Percentiles rank a stretch among this genome's conserved stretches.
These are phyloP conservation scores for Drosophila simulans DNA, from an alignment of 1,140 invertebrate genomes.

Conservation along the genomic window DNA sequence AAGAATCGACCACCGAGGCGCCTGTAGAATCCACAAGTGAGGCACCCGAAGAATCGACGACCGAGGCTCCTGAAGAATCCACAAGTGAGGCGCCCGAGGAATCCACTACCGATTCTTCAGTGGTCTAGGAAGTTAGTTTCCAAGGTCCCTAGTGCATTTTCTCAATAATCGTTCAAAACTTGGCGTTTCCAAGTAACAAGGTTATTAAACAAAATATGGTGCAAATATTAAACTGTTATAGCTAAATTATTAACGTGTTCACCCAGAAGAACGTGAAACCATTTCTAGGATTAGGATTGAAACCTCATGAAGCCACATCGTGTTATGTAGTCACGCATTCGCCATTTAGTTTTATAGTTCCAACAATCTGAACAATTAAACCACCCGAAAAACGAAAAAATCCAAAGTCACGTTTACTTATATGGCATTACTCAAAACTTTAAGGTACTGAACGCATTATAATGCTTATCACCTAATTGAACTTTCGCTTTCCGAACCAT, in stretches of 20 bases:
- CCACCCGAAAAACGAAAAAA: not conserved
- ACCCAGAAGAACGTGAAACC: not conserved
- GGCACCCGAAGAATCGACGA: conserved; percentile 9
- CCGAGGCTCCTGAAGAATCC: not conserved
- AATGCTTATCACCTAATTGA: conserved; percentile 16
- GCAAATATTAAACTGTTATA: conserved; percentile 23
- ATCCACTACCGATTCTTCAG: conserved; percentile 14
- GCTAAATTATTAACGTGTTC: conserved; percentile 27
- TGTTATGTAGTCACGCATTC: conserved; percentile 10
- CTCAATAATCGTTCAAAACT: not conserved
- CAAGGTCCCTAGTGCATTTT: not conserved
- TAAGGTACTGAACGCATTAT: not conserved
- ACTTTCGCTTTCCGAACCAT: conserved; percentile 29
- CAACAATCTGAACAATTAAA: conserved; percentile 24
- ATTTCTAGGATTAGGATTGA: conserved; percentile 7
- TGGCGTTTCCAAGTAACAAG: not conserved
- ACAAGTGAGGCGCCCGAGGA: conserved; percentile 2
- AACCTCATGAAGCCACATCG: conserved; percentile 9
- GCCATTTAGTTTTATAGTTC: conserved; percentile 30
- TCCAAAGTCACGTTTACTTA: not conserved
- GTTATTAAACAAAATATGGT: not conserved
- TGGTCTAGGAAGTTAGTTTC: not conserved
- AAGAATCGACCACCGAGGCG: conserved; percentile 14
- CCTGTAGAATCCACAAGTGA: conserved; percentile 6
- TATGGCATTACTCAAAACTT: not conserved